Base-by-base conservation (phyloP, 2,113 vertebrate species). In the Tragelaphus buxtoni region DNA sequence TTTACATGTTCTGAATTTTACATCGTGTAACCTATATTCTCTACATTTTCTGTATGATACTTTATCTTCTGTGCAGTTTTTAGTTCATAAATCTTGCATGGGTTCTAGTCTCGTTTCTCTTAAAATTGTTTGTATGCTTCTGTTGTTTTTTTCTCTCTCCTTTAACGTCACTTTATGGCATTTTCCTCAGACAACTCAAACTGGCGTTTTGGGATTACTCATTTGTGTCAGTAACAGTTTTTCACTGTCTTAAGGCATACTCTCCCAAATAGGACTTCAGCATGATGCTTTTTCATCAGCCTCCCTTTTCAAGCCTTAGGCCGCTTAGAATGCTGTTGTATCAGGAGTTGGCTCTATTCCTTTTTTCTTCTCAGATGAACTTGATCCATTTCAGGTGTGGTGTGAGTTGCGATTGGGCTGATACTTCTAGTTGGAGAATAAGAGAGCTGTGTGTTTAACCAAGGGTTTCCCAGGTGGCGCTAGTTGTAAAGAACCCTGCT, bases 1-100 rank as follows among this genome's bases (percentile, higher is more conserved):
- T 91, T 96, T 96, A 20, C 4, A 69, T 76, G 9, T 90, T 94
- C 14, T 86, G 30, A 32, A 76, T 95, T 92, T 97, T 79, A 11
- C 28, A 26, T 81, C 28, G 16, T 35, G 4, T 72, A 80, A 92
- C 42, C 69, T 90, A 80, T 1, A n/a, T 42, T 79, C 55, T 4
- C 18, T 93, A 11, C 32, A 42, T 90, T 82, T 95, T 49, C 30
- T 49, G 17, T 87, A 60, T 14, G 74, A 45, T 45, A 74, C 3
- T 95, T 92, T 89, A 82, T 47, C 26, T 89, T 90, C 18, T 80
- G 0, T 94, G 18, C 5, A 51, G 47, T 76, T 90, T 88, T 94
- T 63, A 74, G 47, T 32, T 79, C 39, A 60, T 83, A 80, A 90
- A 80, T 79, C 56, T 92, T 86, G 10, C 69, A 13, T 77, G 18